phyloP scores from a whole-genome alignment of 1,140 invertebrate genomes.

The Apocrypta bakeri region DNA sequence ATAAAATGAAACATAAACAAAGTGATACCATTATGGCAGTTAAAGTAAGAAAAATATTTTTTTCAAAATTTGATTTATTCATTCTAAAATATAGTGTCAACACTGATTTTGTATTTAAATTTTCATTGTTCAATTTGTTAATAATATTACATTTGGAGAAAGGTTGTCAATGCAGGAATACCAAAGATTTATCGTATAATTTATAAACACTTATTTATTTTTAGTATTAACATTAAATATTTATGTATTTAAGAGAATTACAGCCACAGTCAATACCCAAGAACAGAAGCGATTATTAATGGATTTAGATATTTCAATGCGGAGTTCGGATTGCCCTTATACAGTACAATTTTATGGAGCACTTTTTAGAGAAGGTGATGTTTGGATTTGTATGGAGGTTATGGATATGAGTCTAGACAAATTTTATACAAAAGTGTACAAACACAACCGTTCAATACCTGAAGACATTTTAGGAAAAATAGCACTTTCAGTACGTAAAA shows the following conservation, averaged over 20 bases:
- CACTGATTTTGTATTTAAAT: background rate
- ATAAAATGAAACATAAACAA: conserved; percentile 94
- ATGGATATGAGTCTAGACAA: conserved; percentile 99
- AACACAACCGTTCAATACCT: conserved; percentile 85
- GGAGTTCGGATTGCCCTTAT: conserved; percentile 95
- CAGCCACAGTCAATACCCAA: conserved; percentile 92
- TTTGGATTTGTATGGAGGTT: conserved; percentile 99
- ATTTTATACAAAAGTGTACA: conserved; percentile 91
- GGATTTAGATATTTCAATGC: conserved; percentile 96
- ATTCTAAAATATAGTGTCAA: conserved; percentile 16
- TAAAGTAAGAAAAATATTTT: conserved; percentile 80
- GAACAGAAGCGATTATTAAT: conserved; percentile 96
- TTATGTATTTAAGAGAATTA: conserved; percentile 85
- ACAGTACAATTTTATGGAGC: conserved; percentile 99
- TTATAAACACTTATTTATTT: background rate
- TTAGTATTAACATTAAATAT: conserved; percentile 7
- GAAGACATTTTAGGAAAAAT: conserved; percentile 97
- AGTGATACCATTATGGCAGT: conserved; percentile 95
- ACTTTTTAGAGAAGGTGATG: conserved; percentile 95
- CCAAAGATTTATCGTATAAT: background rate
- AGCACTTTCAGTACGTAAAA: conserved; percentile 86
- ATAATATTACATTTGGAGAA: background rate
- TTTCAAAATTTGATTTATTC: conserved; percentile 3
- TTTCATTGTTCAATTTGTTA: background rate
- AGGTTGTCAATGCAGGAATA: background rate